Conservation (phyloP, 2,113 vertebrate genomes). For the Seriola rivoliana region DNA sequence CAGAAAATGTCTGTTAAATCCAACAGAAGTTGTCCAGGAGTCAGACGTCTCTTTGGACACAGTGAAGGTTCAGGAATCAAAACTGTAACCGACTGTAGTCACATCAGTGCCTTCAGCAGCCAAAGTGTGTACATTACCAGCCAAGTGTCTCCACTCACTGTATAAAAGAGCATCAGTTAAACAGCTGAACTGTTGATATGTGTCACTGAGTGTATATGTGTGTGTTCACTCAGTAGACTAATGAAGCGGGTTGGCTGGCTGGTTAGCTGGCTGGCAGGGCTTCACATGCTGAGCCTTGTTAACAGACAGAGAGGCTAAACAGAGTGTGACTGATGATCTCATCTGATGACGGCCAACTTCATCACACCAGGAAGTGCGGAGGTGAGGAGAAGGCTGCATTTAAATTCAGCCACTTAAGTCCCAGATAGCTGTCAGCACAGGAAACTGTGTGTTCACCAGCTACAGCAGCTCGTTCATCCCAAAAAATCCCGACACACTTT, state of each 20-base stretch:
- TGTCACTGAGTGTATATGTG: neutral
- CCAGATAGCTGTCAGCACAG: neutral
- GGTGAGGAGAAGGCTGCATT: conserved; percentile 5
- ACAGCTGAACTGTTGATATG: neutral
- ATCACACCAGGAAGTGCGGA: conserved; percentile 29
- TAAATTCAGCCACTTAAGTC: neutral
- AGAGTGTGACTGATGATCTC: conserved; percentile 7
- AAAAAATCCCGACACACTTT: neutral
- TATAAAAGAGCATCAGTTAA: neutral
- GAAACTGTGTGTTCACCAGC: neutral
- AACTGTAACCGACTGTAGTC: neutral
- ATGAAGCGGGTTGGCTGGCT: conserved; percentile 36
- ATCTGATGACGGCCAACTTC: conserved; percentile 8
- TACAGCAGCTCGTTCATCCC: neutral
- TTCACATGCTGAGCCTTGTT: conserved; percentile 28
- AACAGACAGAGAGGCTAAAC: conserved; percentile 30
- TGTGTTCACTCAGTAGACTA: conserved; percentile 8
- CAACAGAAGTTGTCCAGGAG: neutral
- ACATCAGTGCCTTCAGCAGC: neutral
- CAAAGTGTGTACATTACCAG: neutral
- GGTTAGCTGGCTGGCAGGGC: conserved; percentile 41
- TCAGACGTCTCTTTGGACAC: neutral
- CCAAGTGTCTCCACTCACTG: conserved; percentile 4
- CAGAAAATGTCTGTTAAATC: no score
- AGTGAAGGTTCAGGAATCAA: neutral